Evolutionary conservation across 2,797 vertebrate genomes (phyloP).

Genomic region (Ataeniobius toweri): DNA sequence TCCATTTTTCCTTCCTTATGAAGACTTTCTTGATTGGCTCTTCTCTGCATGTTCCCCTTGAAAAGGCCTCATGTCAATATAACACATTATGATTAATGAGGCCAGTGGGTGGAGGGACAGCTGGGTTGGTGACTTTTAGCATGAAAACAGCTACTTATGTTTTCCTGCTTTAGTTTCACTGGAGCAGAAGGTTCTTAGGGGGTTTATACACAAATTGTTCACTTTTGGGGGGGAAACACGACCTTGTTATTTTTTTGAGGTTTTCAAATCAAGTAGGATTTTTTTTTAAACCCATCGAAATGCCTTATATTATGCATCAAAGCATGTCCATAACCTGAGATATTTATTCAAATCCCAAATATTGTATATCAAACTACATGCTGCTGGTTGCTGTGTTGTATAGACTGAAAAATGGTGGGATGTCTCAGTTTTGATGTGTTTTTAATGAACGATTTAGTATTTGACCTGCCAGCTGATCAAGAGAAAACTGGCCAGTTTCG

Average conservation of each 20-base stretch:
- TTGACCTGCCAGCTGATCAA: neutral
- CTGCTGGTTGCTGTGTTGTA: neutral
- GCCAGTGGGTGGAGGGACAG: conserved; percentile 61
- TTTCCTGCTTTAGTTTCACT: conserved; percentile 37
- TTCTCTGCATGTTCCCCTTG: conserved; percentile 47
- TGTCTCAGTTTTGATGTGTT: neutral
- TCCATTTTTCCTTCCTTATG: conserved; percentile 14
- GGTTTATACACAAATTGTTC: neutral
- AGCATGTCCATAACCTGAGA: neutral
- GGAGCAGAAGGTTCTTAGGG: conserved; percentile 19
- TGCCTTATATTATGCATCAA: neutral
- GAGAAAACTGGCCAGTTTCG: neutral
- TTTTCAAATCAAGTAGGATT: neutral
- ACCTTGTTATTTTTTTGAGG: neutral
- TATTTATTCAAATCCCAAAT: neutral
- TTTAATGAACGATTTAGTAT: neutral
- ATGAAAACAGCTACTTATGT: conserved; percentile 55
- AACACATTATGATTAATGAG: conserved; percentile 78
- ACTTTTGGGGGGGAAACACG: neutral
- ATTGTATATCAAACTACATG: neutral
- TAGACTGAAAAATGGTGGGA: neutral
- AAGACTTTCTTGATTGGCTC: conserved; percentile 40
- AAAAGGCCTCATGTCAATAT: conserved; percentile 65
- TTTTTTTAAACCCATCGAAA: no score
- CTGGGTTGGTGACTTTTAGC: conserved; percentile 51